Evolutionary conservation across 1,140 invertebrate species (phyloP).

Genomic region (Caenorhabditis tropicalis): DNA sequence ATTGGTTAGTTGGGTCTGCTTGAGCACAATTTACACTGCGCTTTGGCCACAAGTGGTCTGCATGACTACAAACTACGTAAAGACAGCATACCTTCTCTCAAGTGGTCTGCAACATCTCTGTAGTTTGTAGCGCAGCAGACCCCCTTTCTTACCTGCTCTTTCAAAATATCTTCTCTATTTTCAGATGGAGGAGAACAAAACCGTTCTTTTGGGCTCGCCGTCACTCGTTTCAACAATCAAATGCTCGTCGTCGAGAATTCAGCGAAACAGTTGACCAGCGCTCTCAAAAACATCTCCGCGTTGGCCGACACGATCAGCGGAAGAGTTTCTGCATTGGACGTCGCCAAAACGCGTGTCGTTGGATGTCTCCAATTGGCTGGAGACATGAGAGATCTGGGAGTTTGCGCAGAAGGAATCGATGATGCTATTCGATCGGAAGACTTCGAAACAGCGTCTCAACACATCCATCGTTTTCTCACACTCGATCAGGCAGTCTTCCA

Average conservation of each 20-base stretch:
- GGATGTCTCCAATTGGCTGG: slow-evolving; percentile 93
- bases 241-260: slow-evolving; percentile 62
- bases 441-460: slow-evolving; percentile 85
- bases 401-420: slow-evolving; percentile 90
- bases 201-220: slow-evolving; percentile 62
- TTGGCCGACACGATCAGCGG: slow-evolving; percentile 69
- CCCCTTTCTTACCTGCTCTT: neutral
- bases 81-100: too few species aligned
- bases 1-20: neutral
- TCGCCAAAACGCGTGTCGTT: slow-evolving; percentile 89
- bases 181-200: slow-evolving; percentile 49
- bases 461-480: slow-evolving; percentile 90
- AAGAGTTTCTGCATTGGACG: slow-evolving; percentile 85
- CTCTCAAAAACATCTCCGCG: slow-evolving; percentile 61
- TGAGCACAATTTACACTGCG: too few species aligned
- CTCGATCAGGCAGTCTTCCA: slow-evolving; percentile 88
- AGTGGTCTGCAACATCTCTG: too few species aligned
- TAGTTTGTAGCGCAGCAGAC: neutral
- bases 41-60: too few species aligned
- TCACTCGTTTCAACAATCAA: slow-evolving; percentile 63
- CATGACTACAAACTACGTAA: too few species aligned
- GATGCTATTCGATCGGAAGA: slow-evolving; percentile 86
- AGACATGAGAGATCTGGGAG: slow-evolving; percentile 90
- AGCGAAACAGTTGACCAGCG: slow-evolving; percentile 59
- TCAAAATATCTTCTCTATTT: slow-evolving; percentile 53